Base-by-base conservation (phyloP, 2,797 vertebrate species). In the Enteromius anoplus region DNA sequence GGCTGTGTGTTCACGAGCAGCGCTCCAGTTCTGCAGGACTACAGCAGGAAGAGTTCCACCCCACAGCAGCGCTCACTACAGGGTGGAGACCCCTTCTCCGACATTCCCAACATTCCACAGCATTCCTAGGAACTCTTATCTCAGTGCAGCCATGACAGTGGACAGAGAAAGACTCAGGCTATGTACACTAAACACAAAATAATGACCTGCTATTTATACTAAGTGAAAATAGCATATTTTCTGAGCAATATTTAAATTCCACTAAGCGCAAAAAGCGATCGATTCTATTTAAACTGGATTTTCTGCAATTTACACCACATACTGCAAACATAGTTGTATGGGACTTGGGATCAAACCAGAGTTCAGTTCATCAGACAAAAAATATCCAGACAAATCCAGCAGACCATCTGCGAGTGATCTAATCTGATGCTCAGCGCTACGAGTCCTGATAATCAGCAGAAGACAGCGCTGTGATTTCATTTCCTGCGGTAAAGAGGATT, bases 101-200 rank as follows among this genome's bases (percentile, higher is more conserved):
- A 81, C 85, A 86, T 88, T 86, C 83, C 72, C 55, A 79, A 66
- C 85, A 88, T 88, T 88, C 87, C 87, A 69, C 53, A 80, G 34
- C 76, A 75, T 83, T 86, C 73, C 62, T 10, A 45, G 70, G 72
- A 85, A 85, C 45, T 80, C 71, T 19, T 65, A 85, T 60, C 80
- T 78, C 80, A 64, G 62, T 10, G 29, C 15, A 55, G 68, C 40
- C 65, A 53, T n/a, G 26, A 19, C 71, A 47, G 58, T n/a, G 58
- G 37, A 34, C 45, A 60, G 49, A 5, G 49, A 53, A n/a, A 10
- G 53, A 55, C 15, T 47, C 15, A 47, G 15, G 49, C 49, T 17
- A 42, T 42, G 40, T 10, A 10, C 40, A 42, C 49, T 37, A 37
- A 37, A 37, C 37, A 37, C 37, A 37, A 4, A 37, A 7, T 6